Evolutionary conservation across 1,140 invertebrate genomes (phyloP), one percentile per base, ranked within the genome.

Genomic region (Agrypnia vestita): DNA sequence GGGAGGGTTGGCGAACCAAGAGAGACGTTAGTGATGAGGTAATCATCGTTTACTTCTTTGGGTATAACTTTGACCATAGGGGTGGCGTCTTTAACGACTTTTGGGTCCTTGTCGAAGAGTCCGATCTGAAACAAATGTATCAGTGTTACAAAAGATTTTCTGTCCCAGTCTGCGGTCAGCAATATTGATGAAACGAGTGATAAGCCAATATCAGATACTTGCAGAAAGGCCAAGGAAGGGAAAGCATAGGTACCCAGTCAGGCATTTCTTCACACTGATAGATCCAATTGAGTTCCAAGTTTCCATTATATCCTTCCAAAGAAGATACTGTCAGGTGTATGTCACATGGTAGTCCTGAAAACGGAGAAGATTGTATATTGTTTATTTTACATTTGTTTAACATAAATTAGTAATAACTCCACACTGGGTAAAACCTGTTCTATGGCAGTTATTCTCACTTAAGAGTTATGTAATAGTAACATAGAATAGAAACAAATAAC

Each of bases 11-110:
- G 47, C n/a, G 35, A 21, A 13, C 84, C 87, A 6, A 90, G 82
- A 3, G 84, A 85, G 17, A 90, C 85, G 69, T 89, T 88, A 1
- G 89, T 90, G 10, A 86, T 84, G 77, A 85, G 87, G 85, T 86
- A 88, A 82, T 86, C 81, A 67, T 87, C 78, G 13, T 83, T 71
- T 7, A 85, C 76, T 15, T 81, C 80, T 21, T 87, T 49, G 12
- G 67, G 47, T 1, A 19, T n/a, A 21, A 47, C 72, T 17, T 78
- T 85, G 35, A 85, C 44, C 53, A 82, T n/a, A 15, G 83, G 83
- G 0, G 61, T 79, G 0, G 67, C 62, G 4, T 64, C 72, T 51
- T 64, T 44, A 13, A 76, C 77, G 12, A 25, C 15, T 10, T 17
- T 79, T 3, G 81, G 81, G 62, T 82, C 81, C 17, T 79, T 78